Conservation (phyloP, 1,140 invertebrate species). For the Musca domestica region DNA sequence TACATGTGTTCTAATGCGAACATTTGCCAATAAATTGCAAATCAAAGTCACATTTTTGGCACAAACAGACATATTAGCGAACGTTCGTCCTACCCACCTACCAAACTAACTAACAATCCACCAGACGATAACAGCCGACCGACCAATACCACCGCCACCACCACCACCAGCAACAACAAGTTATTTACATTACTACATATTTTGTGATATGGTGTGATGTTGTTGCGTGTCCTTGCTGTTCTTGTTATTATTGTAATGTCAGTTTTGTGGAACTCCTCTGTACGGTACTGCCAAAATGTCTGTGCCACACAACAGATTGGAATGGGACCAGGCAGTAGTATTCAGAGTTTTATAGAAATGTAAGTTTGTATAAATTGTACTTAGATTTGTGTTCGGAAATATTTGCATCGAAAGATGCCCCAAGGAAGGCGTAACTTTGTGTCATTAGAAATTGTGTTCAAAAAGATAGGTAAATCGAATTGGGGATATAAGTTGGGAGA, state of each 20-base stretch:
- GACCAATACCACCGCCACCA: neutral
- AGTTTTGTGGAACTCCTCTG: too few relatives aligned
- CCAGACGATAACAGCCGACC: neutral
- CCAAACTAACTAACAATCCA: neutral
- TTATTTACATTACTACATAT: neutral
- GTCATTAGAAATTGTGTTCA: too few relatives aligned
- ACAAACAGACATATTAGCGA: conserved; percentile 22
- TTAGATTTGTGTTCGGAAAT: too few relatives aligned
- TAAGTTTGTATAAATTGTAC: too few relatives aligned
- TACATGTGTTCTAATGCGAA: conserved; percentile 7
- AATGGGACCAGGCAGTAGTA: too few relatives aligned
- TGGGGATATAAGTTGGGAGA: too few relatives aligned
- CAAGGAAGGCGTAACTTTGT: too few relatives aligned
- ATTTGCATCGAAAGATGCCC: too few relatives aligned
- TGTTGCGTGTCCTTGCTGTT: neutral
- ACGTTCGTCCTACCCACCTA: conserved; percentile 11
- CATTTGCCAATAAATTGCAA: conserved; percentile 24
- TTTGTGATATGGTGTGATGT: conserved; percentile 12
- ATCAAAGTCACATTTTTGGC: conserved; percentile 25
- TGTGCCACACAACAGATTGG: too few relatives aligned
- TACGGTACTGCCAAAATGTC: too few relatives aligned
- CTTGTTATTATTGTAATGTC: neutral
- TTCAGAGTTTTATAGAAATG: too few relatives aligned
- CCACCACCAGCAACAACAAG: neutral
- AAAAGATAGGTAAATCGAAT: too few relatives aligned